These are phyloP conservation scores for Equus quagga DNA, from an alignment of 2,113 vertebrate species.

Conservation along the genomic window DNA sequence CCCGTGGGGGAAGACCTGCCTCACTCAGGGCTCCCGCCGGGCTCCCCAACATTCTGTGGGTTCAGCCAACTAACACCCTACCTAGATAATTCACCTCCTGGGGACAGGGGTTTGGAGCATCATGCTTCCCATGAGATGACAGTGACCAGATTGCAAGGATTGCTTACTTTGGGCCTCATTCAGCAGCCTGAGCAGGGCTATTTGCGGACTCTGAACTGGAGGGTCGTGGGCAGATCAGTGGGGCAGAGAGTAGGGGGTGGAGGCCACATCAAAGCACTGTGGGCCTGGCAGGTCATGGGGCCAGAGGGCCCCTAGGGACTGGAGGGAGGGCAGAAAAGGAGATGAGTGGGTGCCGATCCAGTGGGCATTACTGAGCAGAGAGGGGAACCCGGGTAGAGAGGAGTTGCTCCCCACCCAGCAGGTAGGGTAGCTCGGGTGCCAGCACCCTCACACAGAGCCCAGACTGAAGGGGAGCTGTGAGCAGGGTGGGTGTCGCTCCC, in stretches of 20 bases:
- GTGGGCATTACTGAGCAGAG: background rate
- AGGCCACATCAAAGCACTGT: accelerated
- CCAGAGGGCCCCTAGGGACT: background rate
- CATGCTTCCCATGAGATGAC: accelerated
- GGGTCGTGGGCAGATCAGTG: background rate
- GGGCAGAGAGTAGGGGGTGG: background rate
- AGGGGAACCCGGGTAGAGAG: accelerated
- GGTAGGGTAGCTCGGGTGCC: background rate
- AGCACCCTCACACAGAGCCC: accelerated
- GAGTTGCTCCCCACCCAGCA: background rate
- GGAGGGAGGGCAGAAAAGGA: accelerated
- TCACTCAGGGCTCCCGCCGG: accelerated
- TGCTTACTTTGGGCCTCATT: background rate
- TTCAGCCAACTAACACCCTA: background rate
- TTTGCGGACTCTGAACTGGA: background rate
- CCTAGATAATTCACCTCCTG: too few species aligned
- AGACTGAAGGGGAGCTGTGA: accelerated
- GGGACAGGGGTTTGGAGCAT: accelerated
- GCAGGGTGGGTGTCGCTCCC: accelerated
- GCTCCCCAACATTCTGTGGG: accelerated
- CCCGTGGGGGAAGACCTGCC: accelerated
- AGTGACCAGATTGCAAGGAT: accelerated
- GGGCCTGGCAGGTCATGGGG: background rate
- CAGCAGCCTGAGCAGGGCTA: accelerated
- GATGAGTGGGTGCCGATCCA: accelerated